Percentiles rank a stretch among this genome's conserved stretches.
These are phyloP conservation scores for Drosophila greeni DNA, from an alignment of 2,888 invertebrate genomes.

Conservation along the genomic window DNA sequence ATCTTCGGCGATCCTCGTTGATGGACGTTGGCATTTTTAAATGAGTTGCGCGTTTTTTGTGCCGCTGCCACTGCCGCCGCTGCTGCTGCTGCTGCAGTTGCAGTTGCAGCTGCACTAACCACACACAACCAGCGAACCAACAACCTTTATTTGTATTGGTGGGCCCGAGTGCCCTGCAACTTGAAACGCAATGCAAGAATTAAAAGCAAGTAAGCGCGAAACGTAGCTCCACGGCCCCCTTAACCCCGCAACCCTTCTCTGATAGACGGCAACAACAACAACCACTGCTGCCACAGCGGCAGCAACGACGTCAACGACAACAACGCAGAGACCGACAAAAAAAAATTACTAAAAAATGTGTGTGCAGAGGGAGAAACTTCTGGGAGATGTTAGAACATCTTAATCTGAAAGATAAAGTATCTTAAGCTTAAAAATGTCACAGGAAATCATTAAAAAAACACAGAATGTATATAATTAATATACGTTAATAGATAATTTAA, in stretches of 20 bases:
- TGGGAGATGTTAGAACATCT: not conserved
- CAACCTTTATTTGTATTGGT: conserved; percentile 42
- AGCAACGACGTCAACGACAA: conserved; percentile 40
- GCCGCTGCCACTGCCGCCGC: conserved; percentile 14
- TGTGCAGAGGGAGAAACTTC: conserved; percentile 3
- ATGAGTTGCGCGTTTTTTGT: conserved; percentile 72
- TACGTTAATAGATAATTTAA: too few relatives aligned
- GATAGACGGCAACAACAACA: conserved; percentile 35
- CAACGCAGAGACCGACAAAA: conserved; percentile 56
- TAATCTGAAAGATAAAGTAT: not conserved
- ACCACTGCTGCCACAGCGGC: conserved; percentile 34
- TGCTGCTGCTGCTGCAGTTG: conserved; percentile 37
- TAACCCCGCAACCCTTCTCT: conserved; percentile 23
- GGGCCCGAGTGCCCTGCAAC: conserved; percentile 69
- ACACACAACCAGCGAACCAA: conserved; percentile 47
- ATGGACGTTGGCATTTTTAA: conserved; percentile 75
- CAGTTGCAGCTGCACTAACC: conserved; percentile 73
- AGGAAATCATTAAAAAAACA: not conserved
- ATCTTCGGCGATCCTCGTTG: conserved; percentile 76
- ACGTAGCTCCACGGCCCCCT: conserved; percentile 43
- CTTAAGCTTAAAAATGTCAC: not conserved
- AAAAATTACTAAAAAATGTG: conserved; percentile 12
- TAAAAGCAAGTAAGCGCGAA: conserved; percentile 72
- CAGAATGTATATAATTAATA: too few relatives aligned
- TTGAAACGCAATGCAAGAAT: conserved; percentile 73